phyloP scores from a whole-genome alignment of 1,140 invertebrate genomes.

The Idris sp. region DNA sequence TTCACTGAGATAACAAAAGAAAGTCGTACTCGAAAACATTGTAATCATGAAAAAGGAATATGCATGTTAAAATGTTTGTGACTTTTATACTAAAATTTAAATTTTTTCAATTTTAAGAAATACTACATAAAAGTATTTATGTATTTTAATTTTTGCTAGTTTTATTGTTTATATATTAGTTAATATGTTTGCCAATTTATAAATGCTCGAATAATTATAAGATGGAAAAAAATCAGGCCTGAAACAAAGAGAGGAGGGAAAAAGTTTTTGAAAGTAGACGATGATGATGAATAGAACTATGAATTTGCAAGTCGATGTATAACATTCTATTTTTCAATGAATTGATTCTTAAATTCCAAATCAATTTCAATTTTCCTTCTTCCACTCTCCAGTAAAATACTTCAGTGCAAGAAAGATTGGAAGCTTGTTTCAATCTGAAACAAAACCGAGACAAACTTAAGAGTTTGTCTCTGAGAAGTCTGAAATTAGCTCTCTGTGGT shows the following conservation, averaged over 20 bases:
- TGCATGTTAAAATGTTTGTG: constrained; percentile 17
- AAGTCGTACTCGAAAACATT: no score
- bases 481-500: constrained; percentile 15
- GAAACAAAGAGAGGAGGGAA: not conserved
- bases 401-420: constrained; percentile 12
- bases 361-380: constrained; percentile 7
- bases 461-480: constrained; percentile 4
- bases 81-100: constrained; percentile 4
- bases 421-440: constrained; percentile 18
- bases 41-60: no score
- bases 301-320: constrained; percentile 19
- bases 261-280: constrained; percentile 26
- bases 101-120: no score
- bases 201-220: constrained; percentile 15
- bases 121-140: no score
- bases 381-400: constrained; percentile 9
- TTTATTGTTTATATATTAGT: constrained; percentile 8
- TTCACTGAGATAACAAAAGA: no score
- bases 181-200: constrained; percentile 8
- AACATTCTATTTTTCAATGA: no score
- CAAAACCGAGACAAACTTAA: constrained; percentile 32
- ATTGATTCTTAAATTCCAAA: not conserved
- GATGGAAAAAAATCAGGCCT: constrained; percentile 13
- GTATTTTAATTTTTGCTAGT: not conserved
- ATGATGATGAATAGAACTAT: constrained; percentile 23